Evolutionary conservation across 2,888 invertebrate species (phyloP).

Genomic region (Zaprionus lineosus): DNA sequence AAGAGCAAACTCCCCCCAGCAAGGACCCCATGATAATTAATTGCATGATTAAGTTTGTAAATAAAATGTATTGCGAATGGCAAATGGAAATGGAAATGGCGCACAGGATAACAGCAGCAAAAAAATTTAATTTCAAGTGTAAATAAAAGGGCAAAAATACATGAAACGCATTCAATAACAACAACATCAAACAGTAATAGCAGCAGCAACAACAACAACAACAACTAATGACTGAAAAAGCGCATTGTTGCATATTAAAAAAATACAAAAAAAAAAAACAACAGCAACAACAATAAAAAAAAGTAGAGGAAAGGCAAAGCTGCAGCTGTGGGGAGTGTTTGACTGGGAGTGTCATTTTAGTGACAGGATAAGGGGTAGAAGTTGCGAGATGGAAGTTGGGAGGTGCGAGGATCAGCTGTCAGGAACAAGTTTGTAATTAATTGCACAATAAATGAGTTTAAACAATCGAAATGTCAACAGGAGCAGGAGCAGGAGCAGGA

Average conservation of each 20-base stretch:
- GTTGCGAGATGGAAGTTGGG: too few relatives aligned
- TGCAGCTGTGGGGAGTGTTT: slow-evolving; percentile 7
- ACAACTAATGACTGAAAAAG: slow-evolving; percentile 41
- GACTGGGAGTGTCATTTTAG: neutral
- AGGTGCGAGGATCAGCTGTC: slow-evolving; percentile 42
- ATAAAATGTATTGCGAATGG: slow-evolving; percentile 70
- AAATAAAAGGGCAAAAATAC: slow-evolving; percentile 49
- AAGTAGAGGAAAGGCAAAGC: neutral
- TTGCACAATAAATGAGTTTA: slow-evolving; percentile 33
- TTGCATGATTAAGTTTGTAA: slow-evolving; percentile 74
- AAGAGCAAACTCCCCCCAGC: slow-evolving; percentile 25
- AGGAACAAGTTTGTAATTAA: slow-evolving; percentile 53
- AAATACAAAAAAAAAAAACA: too few relatives aligned
- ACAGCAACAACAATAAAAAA: slow-evolving; percentile 19
- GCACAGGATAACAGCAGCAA: slow-evolving; percentile 29
- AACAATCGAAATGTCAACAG: slow-evolving; percentile 13
- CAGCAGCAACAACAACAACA: too few relatives aligned
- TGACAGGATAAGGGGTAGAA: too few relatives aligned
- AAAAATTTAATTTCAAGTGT: slow-evolving; percentile 59
- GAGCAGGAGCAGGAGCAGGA: neutral
- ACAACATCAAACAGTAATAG: too few relatives aligned
- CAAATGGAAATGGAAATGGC: slow-evolving; percentile 22
- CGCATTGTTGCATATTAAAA: slow-evolving; percentile 2
- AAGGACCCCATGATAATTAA: slow-evolving; percentile 54
- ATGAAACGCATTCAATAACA: slow-evolving; percentile 25